A percentile compares a stretch with the other conserved stretches of the same genome.
Conservation (phyloP, 1,140 invertebrate genomes). For the Sminthurinus signatus region DNA sequence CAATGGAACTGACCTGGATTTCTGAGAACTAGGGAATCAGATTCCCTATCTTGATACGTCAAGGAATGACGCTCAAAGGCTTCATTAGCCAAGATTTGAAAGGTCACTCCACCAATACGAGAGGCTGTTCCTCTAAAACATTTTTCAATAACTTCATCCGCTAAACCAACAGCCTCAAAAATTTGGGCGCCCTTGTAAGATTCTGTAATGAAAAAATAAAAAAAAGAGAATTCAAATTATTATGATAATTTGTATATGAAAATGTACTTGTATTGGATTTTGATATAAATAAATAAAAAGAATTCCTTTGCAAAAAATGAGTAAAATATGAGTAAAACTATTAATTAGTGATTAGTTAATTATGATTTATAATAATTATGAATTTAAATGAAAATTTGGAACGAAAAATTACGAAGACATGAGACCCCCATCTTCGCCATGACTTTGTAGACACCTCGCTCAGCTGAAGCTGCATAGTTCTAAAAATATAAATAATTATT, state of each 20-base stretch:
- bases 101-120: slow-evolving; percentile 85
- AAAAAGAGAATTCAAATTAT: no score
- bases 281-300: no score
- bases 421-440: slow-evolving; percentile 99
- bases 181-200: slow-evolving; percentile 99
- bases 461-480: slow-evolving; percentile 65
- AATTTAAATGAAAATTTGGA: no score
- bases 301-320: no score
- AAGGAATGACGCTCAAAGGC: slow-evolving; percentile 74
- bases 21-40: slow-evolving; percentile 73
- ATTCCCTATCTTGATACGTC: slow-evolving; percentile 62
- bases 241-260: no score
- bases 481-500: slow-evolving; percentile 41
- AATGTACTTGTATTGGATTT: no score
- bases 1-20: slow-evolving; percentile 75
- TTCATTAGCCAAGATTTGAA: slow-evolving; percentile 84
- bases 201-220: slow-evolving; percentile 50
- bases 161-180: slow-evolving; percentile 95
- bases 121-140: slow-evolving; percentile 95
- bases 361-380: no score
- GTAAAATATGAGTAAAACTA: no score
- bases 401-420: no score
- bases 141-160: slow-evolving; percentile 84
- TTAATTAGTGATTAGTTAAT: no score
- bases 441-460: slow-evolving; percentile 76